These are phyloP conservation scores for Nysson spinosus DNA, from an alignment of 2,888 invertebrate genomes.

Conservation along the genomic window DNA sequence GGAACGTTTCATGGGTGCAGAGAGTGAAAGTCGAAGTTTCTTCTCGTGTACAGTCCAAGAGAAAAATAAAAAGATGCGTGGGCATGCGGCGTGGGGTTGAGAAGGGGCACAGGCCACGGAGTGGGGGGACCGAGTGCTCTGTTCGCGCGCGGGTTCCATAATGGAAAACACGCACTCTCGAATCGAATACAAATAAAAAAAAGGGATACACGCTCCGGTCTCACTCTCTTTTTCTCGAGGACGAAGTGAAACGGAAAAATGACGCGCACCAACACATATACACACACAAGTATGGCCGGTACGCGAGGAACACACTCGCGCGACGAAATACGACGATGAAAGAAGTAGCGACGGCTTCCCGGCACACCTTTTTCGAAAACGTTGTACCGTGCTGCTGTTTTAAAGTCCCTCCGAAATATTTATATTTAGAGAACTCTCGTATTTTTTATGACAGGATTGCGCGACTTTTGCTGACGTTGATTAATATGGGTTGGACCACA, in stretches of 20 bases:
- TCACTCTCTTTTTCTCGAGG: neutral
- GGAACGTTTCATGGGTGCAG: slow-evolving; percentile 23
- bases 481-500: too few relatives aligned
- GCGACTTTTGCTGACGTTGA: too few relatives aligned
- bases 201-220: neutral
- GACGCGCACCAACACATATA: too few relatives aligned
- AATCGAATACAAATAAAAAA: neutral
- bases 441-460: too few relatives aligned
- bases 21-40: slow-evolving; percentile 52
- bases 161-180: slow-evolving; percentile 13
- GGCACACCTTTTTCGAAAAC: slow-evolving; percentile 21
- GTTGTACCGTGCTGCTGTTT: slow-evolving; percentile 18
- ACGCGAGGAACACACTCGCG: slow-evolving; percentile 8
- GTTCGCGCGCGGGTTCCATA: neutral
- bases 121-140: neutral
- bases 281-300: too few relatives aligned
- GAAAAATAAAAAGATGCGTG: slow-evolving; percentile 10
- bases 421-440: neutral
- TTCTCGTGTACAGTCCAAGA: slow-evolving; percentile 18
- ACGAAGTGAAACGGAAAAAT: neutral
- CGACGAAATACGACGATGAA: slow-evolving; percentile 29
- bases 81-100: neutral
- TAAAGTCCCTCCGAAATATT: neutral
- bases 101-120: neutral
- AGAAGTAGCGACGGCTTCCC: slow-evolving; percentile 14